These are phyloP conservation scores for Drosophila kanekoi DNA, from an alignment of 2,888 invertebrate genomes.

Conservation along the genomic window DNA sequence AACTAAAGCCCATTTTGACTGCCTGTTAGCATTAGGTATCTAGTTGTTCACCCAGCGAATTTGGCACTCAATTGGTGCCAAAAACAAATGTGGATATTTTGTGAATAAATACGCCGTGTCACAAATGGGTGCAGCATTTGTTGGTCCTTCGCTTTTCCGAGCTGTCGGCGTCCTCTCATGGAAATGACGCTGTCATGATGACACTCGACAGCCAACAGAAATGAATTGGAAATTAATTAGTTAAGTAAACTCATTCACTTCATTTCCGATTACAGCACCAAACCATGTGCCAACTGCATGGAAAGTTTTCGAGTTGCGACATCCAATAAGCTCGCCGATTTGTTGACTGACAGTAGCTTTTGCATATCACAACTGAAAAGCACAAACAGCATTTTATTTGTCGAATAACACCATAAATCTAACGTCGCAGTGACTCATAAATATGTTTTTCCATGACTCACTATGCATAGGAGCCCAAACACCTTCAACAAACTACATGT, in stretches of 20 bases:
- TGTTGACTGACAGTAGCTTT: not conserved
- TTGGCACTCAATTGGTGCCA: not conserved
- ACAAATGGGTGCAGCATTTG: not conserved
- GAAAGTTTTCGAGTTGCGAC: not conserved
- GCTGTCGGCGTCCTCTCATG: not conserved
- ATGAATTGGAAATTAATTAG: slow-evolving; percentile 76
- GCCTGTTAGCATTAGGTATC: not conserved
- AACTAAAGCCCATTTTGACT: not conserved
- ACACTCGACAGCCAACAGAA: slow-evolving; percentile 29
- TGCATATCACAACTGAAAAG: not conserved
- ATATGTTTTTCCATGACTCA: slow-evolving; percentile 3
- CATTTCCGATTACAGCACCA: slow-evolving; percentile 2
- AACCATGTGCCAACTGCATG: not conserved
- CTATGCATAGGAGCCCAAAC: not conserved
- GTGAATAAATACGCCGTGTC: not conserved
- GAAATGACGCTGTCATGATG: slow-evolving; percentile 46
- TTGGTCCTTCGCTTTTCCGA: not conserved
- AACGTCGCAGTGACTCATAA: slow-evolving; percentile 17
- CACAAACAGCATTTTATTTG: not conserved
- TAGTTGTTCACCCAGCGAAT: not conserved
- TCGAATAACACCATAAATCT: not conserved
- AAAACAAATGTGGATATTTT: slow-evolving; percentile 2
- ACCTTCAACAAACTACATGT: too few relatives aligned
- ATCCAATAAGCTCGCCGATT: slow-evolving; percentile 1
- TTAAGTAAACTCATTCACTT: slow-evolving; percentile 49